Conservation (phyloP, 2,888 invertebrate species). For the Epicampocera succincta region DNA sequence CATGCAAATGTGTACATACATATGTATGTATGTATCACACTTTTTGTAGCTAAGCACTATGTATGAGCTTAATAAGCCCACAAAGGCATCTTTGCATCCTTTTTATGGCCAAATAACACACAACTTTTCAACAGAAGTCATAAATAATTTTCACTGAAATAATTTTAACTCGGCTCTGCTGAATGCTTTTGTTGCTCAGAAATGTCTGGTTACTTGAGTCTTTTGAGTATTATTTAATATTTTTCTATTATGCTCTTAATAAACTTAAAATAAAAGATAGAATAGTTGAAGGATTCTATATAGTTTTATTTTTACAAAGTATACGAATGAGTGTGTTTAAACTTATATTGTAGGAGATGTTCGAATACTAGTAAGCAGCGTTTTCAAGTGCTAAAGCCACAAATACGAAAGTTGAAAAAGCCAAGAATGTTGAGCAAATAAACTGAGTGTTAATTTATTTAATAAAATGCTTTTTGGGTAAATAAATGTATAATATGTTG, state of each 20-base stretch:
- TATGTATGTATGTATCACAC: no score
- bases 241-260: neutral
- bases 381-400: conserved; percentile 24
- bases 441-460: conserved; percentile 6
- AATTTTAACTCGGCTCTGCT: conserved; percentile 11
- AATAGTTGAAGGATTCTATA: neutral
- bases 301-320: neutral
- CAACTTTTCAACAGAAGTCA: no score
- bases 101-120: neutral
- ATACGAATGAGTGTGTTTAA: conserved; percentile 14
- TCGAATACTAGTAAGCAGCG: neutral
- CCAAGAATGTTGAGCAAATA: neutral
- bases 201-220: conserved; percentile 30
- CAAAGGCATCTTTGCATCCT: neutral
- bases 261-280: neutral
- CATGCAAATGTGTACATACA: no score
- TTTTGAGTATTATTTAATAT: conserved; percentile 48
- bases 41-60: no score
- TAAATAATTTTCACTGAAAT: neutral
- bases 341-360: conserved; percentile 21
- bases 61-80: no score
- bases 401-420: conserved; percentile 8
- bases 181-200: conserved; percentile 12
- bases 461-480: neutral
- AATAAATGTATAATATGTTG: neutral